Evolutionary conservation across 2,888 invertebrate genomes (phyloP).

Genomic region (Sussaba pulchella): DNA sequence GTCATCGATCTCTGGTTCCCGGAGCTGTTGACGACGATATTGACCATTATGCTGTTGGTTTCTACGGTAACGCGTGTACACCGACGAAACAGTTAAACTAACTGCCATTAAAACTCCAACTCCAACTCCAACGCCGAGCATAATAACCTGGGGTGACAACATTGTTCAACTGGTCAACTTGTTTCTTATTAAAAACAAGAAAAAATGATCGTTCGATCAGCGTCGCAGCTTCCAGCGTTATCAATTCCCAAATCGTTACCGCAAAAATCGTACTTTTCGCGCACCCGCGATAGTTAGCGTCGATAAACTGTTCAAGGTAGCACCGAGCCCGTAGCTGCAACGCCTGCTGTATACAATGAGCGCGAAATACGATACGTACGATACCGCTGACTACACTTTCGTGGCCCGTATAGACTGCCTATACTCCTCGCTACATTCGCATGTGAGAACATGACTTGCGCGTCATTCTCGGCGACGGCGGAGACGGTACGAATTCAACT

Average conservation of each 20-base stretch:
- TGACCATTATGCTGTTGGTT: not conserved
- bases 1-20: not conserved
- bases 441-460: not conserved
- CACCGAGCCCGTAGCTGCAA: not conserved
- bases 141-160: not conserved
- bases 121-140: conserved; percentile 14
- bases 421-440: not conserved
- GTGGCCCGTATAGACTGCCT: not conserved
- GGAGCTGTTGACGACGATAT: not conserved
- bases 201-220: not conserved
- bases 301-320: not conserved
- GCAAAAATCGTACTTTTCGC: not conserved
- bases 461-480: not conserved
- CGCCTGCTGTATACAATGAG: not conserved
- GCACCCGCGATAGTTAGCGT: not conserved
- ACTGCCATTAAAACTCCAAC: too few species aligned
- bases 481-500: too few species aligned
- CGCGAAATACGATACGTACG: not conserved
- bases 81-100: not conserved
- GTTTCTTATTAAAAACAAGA: not conserved
- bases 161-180: not conserved
- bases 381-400: not conserved
- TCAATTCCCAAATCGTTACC: not conserved
- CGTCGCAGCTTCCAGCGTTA: not conserved
- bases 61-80: not conserved